Conservation (phyloP, 2,113 vertebrate genomes). For the Vireo altiloquus region DNA sequence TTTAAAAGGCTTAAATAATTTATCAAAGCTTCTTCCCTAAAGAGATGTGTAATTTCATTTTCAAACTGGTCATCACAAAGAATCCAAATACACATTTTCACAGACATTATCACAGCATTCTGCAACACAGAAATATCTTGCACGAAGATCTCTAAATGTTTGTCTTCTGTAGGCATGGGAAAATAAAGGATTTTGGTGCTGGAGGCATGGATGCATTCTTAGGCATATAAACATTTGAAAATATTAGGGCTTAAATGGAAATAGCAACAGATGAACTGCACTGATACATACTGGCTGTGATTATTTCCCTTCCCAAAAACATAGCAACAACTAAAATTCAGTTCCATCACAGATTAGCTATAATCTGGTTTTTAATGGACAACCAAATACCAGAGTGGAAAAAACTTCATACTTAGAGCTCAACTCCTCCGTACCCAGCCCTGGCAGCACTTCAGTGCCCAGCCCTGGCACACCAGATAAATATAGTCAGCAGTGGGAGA, state of each 20-base stretch:
- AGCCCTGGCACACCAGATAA: neutral
- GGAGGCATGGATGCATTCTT: neutral
- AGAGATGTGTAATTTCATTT: neutral
- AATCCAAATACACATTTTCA: neutral
- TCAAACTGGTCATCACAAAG: neutral
- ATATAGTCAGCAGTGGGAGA: neutral
- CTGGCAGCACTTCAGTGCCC: neutral
- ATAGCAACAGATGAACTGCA: neutral
- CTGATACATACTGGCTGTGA: neutral
- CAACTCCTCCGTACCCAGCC: neutral
- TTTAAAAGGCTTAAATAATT: conserved; percentile 11
- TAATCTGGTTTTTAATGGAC: neutral
- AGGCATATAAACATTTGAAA: neutral
- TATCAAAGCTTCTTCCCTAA: neutral
- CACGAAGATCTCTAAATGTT: conserved; percentile 5
- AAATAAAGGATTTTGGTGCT: neutral
- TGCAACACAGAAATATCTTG: neutral
- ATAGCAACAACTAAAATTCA: neutral
- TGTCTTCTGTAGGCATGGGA: neutral
- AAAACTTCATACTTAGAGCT: neutral
- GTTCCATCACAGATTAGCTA: neutral
- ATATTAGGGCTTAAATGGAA: neutral
- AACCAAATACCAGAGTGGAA: neutral
- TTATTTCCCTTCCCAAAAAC: neutral
- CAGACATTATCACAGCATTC: neutral